A percentile compares a stretch with the other conserved stretches of the same genome.
Evolutionary conservation across 1,140 invertebrate genomes (phyloP).

Genomic region (Caerostris extrusa): DNA sequence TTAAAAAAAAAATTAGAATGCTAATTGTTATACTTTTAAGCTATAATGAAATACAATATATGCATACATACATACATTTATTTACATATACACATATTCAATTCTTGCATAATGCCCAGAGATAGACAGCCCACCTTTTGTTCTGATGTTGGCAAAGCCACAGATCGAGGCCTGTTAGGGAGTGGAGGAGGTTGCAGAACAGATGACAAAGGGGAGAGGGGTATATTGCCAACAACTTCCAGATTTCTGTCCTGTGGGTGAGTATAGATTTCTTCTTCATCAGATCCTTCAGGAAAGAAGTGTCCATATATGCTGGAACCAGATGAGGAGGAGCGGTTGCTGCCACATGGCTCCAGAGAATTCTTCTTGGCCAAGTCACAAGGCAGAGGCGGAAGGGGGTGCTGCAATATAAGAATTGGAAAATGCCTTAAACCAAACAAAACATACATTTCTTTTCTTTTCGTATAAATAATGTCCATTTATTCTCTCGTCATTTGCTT

Average conservation of each 20-base stretch:
- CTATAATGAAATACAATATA: too few relatives aligned
- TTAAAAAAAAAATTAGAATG: too few relatives aligned
- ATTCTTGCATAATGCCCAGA: too few relatives aligned
- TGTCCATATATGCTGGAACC: slow-evolving; percentile 82
- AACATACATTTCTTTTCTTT: too few relatives aligned
- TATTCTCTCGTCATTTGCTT: too few relatives aligned
- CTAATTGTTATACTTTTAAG: too few relatives aligned
- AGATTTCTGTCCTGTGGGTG: slow-evolving; percentile 82
- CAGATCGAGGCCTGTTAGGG: slow-evolving; percentile 78
- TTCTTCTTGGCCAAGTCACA: slow-evolving; percentile 82
- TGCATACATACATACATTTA: too few relatives aligned
- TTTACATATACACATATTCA: too few relatives aligned
- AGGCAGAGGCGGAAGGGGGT: slow-evolving; percentile 87
- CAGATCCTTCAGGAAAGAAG: slow-evolving; percentile 80
- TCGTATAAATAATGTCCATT: too few relatives aligned
- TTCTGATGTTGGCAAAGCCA: slow-evolving; percentile 75
- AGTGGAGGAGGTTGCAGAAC: slow-evolving; percentile 76
- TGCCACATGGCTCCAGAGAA: slow-evolving; percentile 78
- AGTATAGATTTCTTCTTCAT: slow-evolving; percentile 86
- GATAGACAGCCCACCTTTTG: slow-evolving; percentile 29
- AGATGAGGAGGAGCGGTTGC: slow-evolving; percentile 82
- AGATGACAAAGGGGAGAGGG: slow-evolving; percentile 69
- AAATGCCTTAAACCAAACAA: background rate
- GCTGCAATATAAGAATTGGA: slow-evolving; percentile 80
- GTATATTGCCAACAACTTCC: slow-evolving; percentile 73